Base-by-base conservation (phyloP, 2,888 invertebrate genomes). In the Tiliacea aurago region DNA sequence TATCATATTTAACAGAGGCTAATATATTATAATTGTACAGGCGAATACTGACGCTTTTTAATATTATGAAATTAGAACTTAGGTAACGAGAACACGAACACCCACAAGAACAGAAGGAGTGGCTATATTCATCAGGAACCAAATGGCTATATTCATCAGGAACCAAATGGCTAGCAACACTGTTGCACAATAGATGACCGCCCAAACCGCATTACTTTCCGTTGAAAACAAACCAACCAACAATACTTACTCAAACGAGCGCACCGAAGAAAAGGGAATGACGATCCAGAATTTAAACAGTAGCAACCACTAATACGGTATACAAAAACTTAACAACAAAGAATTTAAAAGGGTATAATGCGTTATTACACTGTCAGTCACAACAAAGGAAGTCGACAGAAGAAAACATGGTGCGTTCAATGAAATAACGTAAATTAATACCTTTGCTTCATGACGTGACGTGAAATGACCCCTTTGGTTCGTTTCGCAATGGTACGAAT, bases 401-500 rank as follows among this genome's bases (percentile, higher is more conserved):
- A 78, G 78, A 80, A 80, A 78, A 76, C 70, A 75, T 78, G 74
- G 75, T 63, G 72, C 78, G 73, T 67, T 77, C 82, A 84, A 82
- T 89, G 85, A 89, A 87, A 89, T 86, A 88, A 84, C 75, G 85
- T 80, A 87, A 91, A 91, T 91, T 86, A 90, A 90, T 91, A 87
- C 90, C 85, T 90, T 89, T 84, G 86, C 78, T 76, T 82, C 84
- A 81, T 86, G 79, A 79, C 73, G 76, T 84, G 75, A 63, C 80
- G 75, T 86, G 86, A 89, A 84, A 88, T 89, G 81, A 87, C 88
- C 89, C 89, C 87, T 78, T 83, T 79, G 72, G 76, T 63, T 43
- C 49, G 63, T 75, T 80, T 85, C 13, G 70, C 82, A 68, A 74
- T 84, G 64, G 51, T 81, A 33, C 71, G 82, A 81, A 84, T 72